Evolutionary conservation across 2,113 vertebrate genomes (phyloP).

Genomic region (Alethe castanea): DNA sequence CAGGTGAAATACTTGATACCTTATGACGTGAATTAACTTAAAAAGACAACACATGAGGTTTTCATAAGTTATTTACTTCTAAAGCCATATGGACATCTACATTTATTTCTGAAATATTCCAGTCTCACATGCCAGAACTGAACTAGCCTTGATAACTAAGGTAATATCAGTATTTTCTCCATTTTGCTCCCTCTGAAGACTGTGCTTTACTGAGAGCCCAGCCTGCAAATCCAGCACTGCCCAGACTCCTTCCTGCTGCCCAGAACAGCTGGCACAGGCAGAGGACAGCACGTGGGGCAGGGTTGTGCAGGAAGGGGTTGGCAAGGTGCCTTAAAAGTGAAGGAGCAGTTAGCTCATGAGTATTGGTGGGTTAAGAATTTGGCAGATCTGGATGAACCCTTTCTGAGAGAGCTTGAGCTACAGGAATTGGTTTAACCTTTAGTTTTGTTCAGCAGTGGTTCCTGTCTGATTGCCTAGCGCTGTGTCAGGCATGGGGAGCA

Average conservation of each 20-base stretch:
- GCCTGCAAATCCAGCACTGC: accelerated
- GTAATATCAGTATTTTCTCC: not conserved
- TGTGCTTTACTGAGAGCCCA: accelerated
- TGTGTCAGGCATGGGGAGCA: accelerated
- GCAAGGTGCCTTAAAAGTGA: not conserved
- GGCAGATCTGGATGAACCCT: not conserved
- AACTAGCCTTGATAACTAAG: not conserved
- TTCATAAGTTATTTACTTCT: not conserved
- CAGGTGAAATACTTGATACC: not conserved
- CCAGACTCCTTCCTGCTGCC: not conserved
- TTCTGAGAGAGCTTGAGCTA: not conserved
- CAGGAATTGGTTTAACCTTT: not conserved
- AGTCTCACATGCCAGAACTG: not conserved
- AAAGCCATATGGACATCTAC: not conserved
- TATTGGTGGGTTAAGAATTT: not conserved
- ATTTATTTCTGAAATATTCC: not conserved
- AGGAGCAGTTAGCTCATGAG: not conserved
- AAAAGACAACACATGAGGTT: not conserved
- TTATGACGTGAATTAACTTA: not conserved
- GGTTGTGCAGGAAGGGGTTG: not conserved
- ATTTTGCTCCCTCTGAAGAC: not conserved
- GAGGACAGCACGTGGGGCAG: accelerated
- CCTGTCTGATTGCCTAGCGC: not conserved
- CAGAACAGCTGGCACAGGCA: not conserved
- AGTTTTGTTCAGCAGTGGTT: not conserved